phyloP scores from a whole-genome alignment of 2,113 vertebrate genomes.

The Myotis brandtii region DNA sequence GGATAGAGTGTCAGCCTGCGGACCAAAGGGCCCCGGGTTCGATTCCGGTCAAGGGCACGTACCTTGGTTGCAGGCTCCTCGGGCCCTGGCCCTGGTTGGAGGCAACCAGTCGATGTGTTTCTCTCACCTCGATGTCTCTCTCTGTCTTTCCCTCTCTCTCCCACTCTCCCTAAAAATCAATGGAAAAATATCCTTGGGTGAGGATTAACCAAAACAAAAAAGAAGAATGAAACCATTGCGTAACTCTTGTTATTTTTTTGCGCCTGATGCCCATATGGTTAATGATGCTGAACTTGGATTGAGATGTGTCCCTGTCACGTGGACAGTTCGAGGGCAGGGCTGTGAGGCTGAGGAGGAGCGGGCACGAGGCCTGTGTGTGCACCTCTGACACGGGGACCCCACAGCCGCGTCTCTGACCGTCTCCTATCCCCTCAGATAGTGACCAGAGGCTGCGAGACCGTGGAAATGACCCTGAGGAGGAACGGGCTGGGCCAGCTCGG shows the following conservation, averaged over 20 bases:
- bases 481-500: conserved; percentile 96
- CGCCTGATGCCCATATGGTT: accelerated
- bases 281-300: background rate
- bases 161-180: no score
- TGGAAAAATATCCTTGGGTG: no score
- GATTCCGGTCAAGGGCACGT: no score
- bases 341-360: background rate
- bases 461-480: conserved; percentile 94
- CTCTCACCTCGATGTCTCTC: no score
- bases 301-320: background rate
- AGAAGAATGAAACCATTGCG: background rate
- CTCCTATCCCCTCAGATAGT: conserved; percentile 87
- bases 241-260: background rate
- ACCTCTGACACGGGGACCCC: accelerated
- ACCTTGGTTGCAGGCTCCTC: no score
- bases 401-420: background rate
- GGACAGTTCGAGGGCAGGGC: background rate
- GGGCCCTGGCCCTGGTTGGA: no score
- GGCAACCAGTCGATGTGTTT: no score
- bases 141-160: no score
- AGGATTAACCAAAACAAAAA: no score
- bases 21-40: no score
- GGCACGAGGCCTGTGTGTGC: no score
- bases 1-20: no score
- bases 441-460: conserved; percentile 96